Percentiles rank a stretch among this genome's conserved stretches.
Conservation (phyloP, 92 coral and sea anemone genomes). For the Virgularia gustaviana region DNA sequence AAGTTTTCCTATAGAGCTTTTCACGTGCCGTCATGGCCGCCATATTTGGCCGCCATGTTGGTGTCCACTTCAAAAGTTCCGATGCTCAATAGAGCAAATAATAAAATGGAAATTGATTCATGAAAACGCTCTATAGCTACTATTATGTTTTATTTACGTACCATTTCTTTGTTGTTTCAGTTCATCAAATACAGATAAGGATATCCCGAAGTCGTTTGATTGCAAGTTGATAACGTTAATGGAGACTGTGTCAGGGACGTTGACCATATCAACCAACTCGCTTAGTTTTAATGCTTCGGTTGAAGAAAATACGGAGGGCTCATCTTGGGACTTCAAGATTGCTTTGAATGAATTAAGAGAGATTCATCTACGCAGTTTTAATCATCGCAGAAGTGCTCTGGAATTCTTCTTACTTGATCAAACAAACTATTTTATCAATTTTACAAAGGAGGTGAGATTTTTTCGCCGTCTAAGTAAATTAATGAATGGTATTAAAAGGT, state of each 20-base stretch:
- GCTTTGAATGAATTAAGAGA: slow-evolving; percentile 81
- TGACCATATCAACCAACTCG: slow-evolving; percentile 70
- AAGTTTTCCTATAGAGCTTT: too few species aligned
- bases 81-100: too few species aligned
- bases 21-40: too few species aligned
- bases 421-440: slow-evolving; percentile 91
- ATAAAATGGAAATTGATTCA: too few species aligned
- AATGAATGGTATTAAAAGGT: too few species aligned
- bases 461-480: too few species aligned
- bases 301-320: slow-evolving; percentile 50
- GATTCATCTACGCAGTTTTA: slow-evolving; percentile 86
- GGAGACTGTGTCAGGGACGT: slow-evolving; percentile 81
- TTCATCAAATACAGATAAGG: not conserved
- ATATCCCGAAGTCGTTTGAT: not conserved
- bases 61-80: too few species aligned
- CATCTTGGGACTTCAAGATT: slow-evolving; percentile 81
- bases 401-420: slow-evolving; percentile 93
- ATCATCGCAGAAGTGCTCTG: slow-evolving; percentile 83
- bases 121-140: too few species aligned
- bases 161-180: not conserved
- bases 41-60: too few species aligned
- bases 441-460: slow-evolving; percentile 72
- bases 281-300: slow-evolving; percentile 73
- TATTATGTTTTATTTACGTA: not conserved
- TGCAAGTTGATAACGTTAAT: slow-evolving; percentile 82